Evolutionary conservation across 2,888 invertebrate species (phyloP).

Genomic region (Leucophora obtusa): DNA sequence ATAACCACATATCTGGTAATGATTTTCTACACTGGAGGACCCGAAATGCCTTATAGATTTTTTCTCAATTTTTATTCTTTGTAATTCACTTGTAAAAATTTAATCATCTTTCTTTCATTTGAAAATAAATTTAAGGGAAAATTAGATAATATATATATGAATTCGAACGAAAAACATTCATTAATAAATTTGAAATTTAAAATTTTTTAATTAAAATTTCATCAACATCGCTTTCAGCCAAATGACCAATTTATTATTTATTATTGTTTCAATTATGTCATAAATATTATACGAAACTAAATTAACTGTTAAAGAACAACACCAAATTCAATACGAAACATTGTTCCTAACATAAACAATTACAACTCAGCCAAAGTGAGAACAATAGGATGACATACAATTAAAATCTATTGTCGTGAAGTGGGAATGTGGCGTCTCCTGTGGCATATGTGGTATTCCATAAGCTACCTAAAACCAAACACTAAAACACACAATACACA

Average conservation of each 20-base stretch:
- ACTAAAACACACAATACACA: conserved; percentile 10
- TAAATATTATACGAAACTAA: not conserved
- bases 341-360: not conserved
- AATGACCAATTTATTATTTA: conserved; percentile 14
- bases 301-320: not conserved
- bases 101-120: no score
- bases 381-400: conserved; percentile 12
- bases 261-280: conserved; percentile 24
- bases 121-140: no score
- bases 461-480: conserved; percentile 33
- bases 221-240: not conserved
- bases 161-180: no score
- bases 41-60: no score
- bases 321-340: not conserved
- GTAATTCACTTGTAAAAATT: no score
- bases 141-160: no score
- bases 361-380: not conserved
- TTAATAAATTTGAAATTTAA: no score
- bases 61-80: no score
- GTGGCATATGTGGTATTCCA: conserved; percentile 46
- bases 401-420: not conserved
- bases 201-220: no score
- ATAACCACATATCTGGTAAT: no score
- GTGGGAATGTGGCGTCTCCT: conserved; percentile 1
- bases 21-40: no score